phyloP scores from a whole-genome alignment of 92 coral and sea anemone genomes.

The Parazoanthus darwini region DNA sequence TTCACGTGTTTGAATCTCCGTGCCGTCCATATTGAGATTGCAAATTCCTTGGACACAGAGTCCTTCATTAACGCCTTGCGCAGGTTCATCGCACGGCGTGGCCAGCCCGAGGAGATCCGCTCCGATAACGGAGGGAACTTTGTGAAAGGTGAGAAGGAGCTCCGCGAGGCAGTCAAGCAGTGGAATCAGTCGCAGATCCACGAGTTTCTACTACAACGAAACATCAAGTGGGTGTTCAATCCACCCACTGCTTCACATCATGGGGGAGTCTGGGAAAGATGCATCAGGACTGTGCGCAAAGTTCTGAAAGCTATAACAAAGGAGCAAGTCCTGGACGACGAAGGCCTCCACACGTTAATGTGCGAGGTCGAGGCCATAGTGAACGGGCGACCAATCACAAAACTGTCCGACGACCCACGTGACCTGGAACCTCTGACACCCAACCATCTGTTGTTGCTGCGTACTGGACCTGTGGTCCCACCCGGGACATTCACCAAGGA shows the following conservation, averaged over 20 bases:
- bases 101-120: slow-evolving; percentile 58
- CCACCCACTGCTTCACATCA: slow-evolving; percentile 70
- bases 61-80: slow-evolving; percentile 49
- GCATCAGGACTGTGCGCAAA: slow-evolving; percentile 58
- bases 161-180: slow-evolving; percentile 43
- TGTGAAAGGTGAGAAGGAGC: slow-evolving; percentile 45
- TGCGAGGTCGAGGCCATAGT: slow-evolving; percentile 63
- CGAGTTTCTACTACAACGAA: slow-evolving; percentile 37
- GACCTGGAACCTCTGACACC: slow-evolving; percentile 49
- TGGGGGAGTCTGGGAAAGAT: slow-evolving; percentile 70
- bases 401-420: slow-evolving; percentile 43
- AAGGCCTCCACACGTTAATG: slow-evolving; percentile 59
- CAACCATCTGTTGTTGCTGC: slow-evolving; percentile 45
- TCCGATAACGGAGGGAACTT: slow-evolving; percentile 66
- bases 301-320: slow-evolving; percentile 58
- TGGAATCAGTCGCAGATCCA: slow-evolving; percentile 65
- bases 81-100: slow-evolving; percentile 52
- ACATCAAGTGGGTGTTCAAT: slow-evolving; percentile 65
- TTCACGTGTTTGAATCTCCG: slow-evolving; percentile 52
- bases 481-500: slow-evolving; percentile 40
- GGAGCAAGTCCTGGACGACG: slow-evolving; percentile 60
- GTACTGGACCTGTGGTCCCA: slow-evolving; percentile 33
- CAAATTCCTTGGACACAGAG: slow-evolving; percentile 51
- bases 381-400: slow-evolving; percentile 53
- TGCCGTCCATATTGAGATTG: slow-evolving; percentile 58